Percentiles rank a stretch among this genome's conserved stretches.
Conservation (phyloP, 2,888 invertebrate genomes). For the Saturnia japonica region DNA sequence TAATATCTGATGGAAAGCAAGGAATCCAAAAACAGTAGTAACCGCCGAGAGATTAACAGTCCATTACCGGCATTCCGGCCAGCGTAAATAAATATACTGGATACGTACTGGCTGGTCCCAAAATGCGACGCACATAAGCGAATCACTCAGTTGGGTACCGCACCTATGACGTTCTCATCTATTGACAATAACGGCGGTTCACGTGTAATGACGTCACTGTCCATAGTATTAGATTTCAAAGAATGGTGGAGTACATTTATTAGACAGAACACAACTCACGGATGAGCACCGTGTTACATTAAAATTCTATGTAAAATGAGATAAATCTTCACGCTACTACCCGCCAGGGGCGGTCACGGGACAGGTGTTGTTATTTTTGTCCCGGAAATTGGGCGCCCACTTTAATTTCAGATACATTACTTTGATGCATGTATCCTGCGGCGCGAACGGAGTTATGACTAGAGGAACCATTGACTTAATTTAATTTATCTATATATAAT, state of each 20-base stretch:
- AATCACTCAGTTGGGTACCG: too few relatives aligned
- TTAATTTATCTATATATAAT: neutral
- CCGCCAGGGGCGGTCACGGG: conserved; percentile 45
- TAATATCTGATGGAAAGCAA: too few relatives aligned
- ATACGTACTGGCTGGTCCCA: too few relatives aligned
- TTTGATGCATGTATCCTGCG: conserved; percentile 50
- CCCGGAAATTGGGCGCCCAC: conserved; percentile 66
- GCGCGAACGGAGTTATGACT: conserved; percentile 30
- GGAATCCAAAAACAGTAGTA: too few relatives aligned
- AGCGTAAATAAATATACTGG: too few relatives aligned
- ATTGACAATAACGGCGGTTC: neutral
- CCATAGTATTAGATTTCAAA: neutral
- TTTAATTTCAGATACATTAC: conserved; percentile 66
- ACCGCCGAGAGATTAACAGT: too few relatives aligned
- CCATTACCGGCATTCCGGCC: too few relatives aligned
- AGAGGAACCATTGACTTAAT: conserved; percentile 23
- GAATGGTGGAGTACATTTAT: neutral
- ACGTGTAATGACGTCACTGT: neutral
- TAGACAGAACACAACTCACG: neutral
- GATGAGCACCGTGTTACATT: conserved; percentile 43
- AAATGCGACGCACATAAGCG: too few relatives aligned
- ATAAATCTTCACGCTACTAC: conserved; percentile 70
- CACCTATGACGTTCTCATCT: neutral
- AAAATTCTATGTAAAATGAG: conserved; percentile 62
- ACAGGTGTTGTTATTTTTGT: conserved; percentile 64